Conservation (phyloP, 1,140 invertebrate species). For the Carcinoscorpius rotundicauda region DNA sequence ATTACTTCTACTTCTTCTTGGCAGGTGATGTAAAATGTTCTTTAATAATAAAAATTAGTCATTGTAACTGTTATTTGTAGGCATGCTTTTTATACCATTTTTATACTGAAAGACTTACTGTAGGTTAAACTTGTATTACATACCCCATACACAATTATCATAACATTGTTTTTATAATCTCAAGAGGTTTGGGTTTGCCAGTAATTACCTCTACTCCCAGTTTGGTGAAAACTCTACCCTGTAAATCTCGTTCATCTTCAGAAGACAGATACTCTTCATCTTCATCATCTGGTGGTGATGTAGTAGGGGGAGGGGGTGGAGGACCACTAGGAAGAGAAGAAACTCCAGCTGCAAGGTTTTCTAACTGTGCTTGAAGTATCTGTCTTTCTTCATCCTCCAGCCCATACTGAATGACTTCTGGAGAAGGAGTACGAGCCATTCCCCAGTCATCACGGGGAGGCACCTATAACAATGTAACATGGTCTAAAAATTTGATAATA, state of each 20-base stretch:
- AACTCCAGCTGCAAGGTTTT: conserved; percentile 9
- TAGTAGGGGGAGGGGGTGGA: conserved; percentile 7
- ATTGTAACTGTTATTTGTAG: too few species aligned
- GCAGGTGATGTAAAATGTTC: too few species aligned
- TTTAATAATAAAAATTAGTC: too few species aligned
- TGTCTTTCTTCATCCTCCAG: conserved; percentile 29
- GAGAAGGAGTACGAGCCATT: conserved; percentile 30
- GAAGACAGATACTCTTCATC: conserved; percentile 3
- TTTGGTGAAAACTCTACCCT: conserved; percentile 61
- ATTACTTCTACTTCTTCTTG: too few species aligned
- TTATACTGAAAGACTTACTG: too few species aligned
- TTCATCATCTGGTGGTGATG: conserved; percentile 24
- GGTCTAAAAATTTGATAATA: too few species aligned
- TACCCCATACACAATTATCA: conserved; percentile 8
- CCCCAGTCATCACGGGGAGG: conserved; percentile 25
- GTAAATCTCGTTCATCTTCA: conserved; percentile 51
- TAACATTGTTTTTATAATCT: conserved; percentile 2
- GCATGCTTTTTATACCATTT: too few species aligned
- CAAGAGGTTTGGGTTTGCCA: neutral
- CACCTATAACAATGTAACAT: conserved; percentile 11
- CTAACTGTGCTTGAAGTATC: conserved; percentile 23
- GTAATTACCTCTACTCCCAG: conserved; percentile 55
- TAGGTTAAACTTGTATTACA: neutral
- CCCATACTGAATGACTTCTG: conserved; percentile 33
- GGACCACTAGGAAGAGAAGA: conserved; percentile 11